Conservation (phyloP, 2,888 invertebrate genomes). For the Zele albiditarsus region DNA sequence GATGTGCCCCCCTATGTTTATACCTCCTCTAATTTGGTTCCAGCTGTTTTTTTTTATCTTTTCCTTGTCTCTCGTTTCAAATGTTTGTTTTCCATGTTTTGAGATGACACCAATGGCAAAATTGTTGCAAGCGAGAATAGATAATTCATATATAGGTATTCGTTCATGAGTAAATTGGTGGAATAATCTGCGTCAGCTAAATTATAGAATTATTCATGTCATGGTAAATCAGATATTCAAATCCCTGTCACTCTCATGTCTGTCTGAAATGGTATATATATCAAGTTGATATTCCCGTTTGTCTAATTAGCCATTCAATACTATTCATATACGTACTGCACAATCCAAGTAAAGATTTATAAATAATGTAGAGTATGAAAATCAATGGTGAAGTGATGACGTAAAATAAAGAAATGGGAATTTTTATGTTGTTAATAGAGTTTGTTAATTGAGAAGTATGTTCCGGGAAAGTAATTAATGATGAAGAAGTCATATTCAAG, state of each 20-base stretch:
- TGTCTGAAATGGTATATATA: background rate
- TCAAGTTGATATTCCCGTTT: background rate
- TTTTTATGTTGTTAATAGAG: no score
- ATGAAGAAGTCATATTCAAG: no score
- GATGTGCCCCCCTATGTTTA: constrained; percentile 33
- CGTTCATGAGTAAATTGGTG: background rate
- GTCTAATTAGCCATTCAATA: background rate
- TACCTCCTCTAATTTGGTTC: constrained; percentile 31
- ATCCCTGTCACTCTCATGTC: constrained; percentile 16
- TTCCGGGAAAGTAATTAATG: no score
- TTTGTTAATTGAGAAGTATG: no score
- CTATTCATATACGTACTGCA: background rate
- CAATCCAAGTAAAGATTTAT: no score
- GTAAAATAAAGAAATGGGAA: background rate
- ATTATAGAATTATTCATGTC: constrained; percentile 4
- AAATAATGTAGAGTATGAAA: background rate
- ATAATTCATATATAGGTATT: background rate
- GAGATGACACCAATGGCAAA: background rate
- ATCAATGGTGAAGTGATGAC: background rate
- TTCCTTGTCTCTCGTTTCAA: no score
- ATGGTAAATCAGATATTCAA: background rate
- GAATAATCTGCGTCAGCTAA: background rate
- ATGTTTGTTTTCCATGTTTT: no score
- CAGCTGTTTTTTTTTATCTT: constrained; percentile 30
- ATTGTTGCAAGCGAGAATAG: background rate